These are phyloP conservation scores for Perccottus glenii DNA, from an alignment of 2,113 vertebrate genomes.

Conservation along the genomic window DNA sequence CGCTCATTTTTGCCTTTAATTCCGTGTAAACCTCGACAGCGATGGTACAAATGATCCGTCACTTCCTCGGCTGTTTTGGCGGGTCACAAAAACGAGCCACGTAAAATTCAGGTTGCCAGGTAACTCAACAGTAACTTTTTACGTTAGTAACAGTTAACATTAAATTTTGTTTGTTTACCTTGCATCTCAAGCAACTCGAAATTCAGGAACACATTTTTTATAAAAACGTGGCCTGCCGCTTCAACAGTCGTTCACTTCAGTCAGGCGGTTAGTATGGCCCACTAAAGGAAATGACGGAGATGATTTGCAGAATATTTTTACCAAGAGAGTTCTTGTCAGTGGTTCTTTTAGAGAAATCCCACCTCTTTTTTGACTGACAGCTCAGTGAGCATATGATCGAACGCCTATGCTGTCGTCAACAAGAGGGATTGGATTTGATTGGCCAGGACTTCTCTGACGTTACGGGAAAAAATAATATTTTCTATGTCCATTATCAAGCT, in stretches of 20 bases:
- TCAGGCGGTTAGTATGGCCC: constrained; percentile 29
- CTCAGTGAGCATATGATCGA: too few species aligned
- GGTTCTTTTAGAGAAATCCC: neutral
- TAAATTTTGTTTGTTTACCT: neutral
- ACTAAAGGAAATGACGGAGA: constrained; percentile 64
- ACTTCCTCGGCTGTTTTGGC: constrained; percentile 68
- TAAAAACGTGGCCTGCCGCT: constrained; percentile 56
- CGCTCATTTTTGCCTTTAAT: constrained; percentile 75
- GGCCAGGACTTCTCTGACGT: neutral
- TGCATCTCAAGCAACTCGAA: neutral
- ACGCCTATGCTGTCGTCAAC: neutral
- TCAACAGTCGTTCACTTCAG: neutral
- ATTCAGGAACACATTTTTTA: constrained; percentile 21
- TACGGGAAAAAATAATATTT: too few species aligned
- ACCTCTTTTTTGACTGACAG: constrained; percentile 7
- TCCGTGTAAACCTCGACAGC: neutral
- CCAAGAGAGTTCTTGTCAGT: neutral
- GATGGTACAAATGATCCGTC: constrained; percentile 38
- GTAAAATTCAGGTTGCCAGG: neutral
- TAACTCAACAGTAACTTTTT: neutral
- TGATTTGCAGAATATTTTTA: neutral
- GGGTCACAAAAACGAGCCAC: constrained; percentile 26
- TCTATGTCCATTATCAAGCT: too few species aligned
- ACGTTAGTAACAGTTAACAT: neutral
- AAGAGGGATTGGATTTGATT: neutral